Conservation (phyloP, 2,113 vertebrate genomes). For the Hystrix cristata region DNA sequence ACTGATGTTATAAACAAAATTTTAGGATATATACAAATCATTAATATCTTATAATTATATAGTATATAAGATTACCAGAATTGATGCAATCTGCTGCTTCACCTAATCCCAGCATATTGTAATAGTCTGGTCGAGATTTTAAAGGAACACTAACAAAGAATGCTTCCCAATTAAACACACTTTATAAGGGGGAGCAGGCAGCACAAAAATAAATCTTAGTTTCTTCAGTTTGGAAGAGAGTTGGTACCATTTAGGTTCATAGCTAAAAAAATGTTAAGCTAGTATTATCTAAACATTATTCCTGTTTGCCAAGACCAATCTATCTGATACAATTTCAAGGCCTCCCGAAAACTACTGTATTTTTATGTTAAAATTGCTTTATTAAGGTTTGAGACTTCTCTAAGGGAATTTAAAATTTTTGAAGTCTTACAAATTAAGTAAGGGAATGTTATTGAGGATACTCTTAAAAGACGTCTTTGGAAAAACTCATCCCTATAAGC, state of each 20-base stretch:
- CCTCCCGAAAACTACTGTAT: conserved; percentile 8
- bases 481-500: conserved; percentile 37
- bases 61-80: conserved; percentile 49
- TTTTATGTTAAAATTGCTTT: not conserved
- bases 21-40: not conserved
- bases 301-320: conserved; percentile 60
- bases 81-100: not conserved
- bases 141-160: conserved; percentile 29
- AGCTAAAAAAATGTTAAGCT: conserved; percentile 35
- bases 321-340: conserved; percentile 59
- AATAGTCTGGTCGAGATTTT: conserved; percentile 41
- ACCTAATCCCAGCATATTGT: not conserved
- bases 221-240: conserved; percentile 55
- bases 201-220: conserved; percentile 48
- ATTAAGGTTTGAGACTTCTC: not conserved
- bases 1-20: conserved; percentile 1
- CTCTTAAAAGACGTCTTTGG: not conserved
- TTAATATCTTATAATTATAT: not conserved
- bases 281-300: not conserved
- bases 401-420: conserved; percentile 18
- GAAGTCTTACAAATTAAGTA: not conserved
- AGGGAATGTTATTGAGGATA: not conserved
- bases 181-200: not conserved
- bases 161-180: not conserved
- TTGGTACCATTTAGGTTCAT: conserved; percentile 47